Conservation (phyloP, 2,888 invertebrate species). For the Tetropium fuscum region DNA sequence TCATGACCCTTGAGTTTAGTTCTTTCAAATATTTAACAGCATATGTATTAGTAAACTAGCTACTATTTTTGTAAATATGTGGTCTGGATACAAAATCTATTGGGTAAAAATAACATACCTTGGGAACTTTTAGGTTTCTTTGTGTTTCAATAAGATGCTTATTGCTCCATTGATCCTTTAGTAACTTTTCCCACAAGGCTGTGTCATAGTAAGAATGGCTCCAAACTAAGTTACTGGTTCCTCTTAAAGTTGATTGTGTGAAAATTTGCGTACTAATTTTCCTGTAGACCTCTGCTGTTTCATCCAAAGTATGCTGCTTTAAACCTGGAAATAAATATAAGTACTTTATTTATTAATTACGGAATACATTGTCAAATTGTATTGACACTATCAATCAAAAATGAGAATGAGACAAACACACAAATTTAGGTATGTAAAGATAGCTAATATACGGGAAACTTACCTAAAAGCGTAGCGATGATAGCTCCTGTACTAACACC, state of each 20-base stretch:
- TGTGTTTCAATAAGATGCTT: slow-evolving; percentile 72
- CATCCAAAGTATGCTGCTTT: slow-evolving; percentile 70
- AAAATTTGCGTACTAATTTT: slow-evolving; percentile 75
- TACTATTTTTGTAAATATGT: no score
- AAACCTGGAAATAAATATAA: slow-evolving; percentile 69
- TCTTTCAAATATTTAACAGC: not conserved
- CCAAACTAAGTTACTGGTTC: slow-evolving; percentile 84
- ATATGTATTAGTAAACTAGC: no score
- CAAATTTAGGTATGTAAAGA: no score
- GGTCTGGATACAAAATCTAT: no score
- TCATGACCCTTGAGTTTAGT: not conserved
- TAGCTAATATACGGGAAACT: slow-evolving; percentile 28
- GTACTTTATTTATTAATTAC: no score
- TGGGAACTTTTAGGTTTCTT: slow-evolving; percentile 69
- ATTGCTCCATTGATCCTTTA: slow-evolving; percentile 76
- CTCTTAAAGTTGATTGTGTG: slow-evolving; percentile 73
- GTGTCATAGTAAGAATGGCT: slow-evolving; percentile 92
- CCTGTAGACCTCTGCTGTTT: slow-evolving; percentile 72
- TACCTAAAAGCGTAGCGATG: slow-evolving; percentile 73
- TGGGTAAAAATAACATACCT: slow-evolving; percentile 66
- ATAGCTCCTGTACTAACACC: slow-evolving; percentile 90
- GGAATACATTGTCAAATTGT: no score
- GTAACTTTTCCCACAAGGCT: slow-evolving; percentile 81
- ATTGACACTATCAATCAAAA: no score
- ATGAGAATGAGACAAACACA: no score